Evolutionary conservation across 2,888 invertebrate genomes (phyloP).

Genomic region (Octonoba sinensis): DNA sequence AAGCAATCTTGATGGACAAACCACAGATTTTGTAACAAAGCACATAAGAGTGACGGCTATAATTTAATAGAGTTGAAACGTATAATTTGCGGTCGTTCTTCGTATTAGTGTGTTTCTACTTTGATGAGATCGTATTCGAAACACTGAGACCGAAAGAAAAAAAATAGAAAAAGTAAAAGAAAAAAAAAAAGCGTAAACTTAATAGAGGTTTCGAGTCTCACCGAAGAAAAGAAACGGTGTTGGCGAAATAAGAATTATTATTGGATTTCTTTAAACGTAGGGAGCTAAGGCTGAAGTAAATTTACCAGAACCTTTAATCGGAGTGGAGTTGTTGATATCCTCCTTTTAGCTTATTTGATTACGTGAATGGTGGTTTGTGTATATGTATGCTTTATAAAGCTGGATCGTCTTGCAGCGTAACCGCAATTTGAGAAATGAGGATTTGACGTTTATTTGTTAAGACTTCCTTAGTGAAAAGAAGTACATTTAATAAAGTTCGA

Average conservation of each 20-base stretch:
- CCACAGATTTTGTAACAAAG: slow-evolving; percentile 38
- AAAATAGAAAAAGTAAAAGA: neutral
- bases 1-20: slow-evolving; percentile 40
- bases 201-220: slow-evolving; percentile 38
- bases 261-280: slow-evolving; percentile 62
- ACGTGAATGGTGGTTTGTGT: slow-evolving; percentile 36
- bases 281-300: slow-evolving; percentile 54
- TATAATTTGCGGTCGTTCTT: slow-evolving; percentile 57
- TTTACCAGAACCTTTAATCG: slow-evolving; percentile 63
- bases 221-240: slow-evolving; percentile 27
- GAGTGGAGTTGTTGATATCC: slow-evolving; percentile 63
- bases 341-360: slow-evolving; percentile 61
- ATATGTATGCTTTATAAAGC: slow-evolving; percentile 45
- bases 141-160: slow-evolving; percentile 18
- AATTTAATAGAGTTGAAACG: slow-evolving; percentile 55
- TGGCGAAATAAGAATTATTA: slow-evolving; percentile 57
- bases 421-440: slow-evolving; percentile 35
- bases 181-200: slow-evolving; percentile 27
- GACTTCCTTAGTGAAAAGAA: slow-evolving; percentile 18
- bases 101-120: slow-evolving; percentile 47
- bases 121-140: slow-evolving; percentile 44
- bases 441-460: slow-evolving; percentile 38
- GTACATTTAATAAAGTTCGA: too few relatives aligned
- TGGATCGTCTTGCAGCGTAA: slow-evolving; percentile 54
- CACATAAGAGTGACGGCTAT: slow-evolving; percentile 18